Base-by-base conservation (phyloP, 2,113 vertebrate species). In the Nannospalax galili region DNA sequence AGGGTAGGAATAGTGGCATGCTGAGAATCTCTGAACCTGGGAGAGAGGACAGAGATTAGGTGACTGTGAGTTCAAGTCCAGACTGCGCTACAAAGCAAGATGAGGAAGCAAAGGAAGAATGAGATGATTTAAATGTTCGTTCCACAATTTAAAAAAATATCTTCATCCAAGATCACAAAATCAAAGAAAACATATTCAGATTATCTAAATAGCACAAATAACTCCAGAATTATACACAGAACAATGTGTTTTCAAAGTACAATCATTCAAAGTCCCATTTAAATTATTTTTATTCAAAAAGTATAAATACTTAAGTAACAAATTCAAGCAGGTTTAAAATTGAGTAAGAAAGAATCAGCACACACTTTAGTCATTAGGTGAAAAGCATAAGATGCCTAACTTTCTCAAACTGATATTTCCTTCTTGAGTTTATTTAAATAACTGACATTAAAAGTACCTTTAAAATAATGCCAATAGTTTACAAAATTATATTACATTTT, bases 211-310 rank as follows among this genome's bases (percentile, higher is more conserved):
- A 80, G 42, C 11, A 87, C 37, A 93, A n/a, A 91, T 72, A 91
- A 93, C 32, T 95, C 24, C 32, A 91, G 12, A 48, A 72, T 92
- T 92, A 84, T 30, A 84, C 17, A 84, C 26, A 35, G 40, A 69
- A 89, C 84, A 73, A 85, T 62, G 1, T 45, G 65, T 92, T n/a
- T 93, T 84, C 10, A 32, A 88, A 92, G 64, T 52, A 94, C 11
- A 77, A 77, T 88, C 58, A 70, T 87, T 81, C 52, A 62, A 92
- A 92, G 74, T 91, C 2, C n/a, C 88, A 78, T 70, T 84, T 84
- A 81, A 88, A 93, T 85, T 88, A 77, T 92, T 84, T 95, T 52
- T 40, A 92, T 14, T 91, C 32, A 73, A 88, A 90, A 92, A 69
- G 26, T 80, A 0, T 78, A 69, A 93, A 7, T 58, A 81, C 11